Evolutionary conservation across 1,140 invertebrate species (phyloP).

Genomic region (Harlomillsia oculata): DNA sequence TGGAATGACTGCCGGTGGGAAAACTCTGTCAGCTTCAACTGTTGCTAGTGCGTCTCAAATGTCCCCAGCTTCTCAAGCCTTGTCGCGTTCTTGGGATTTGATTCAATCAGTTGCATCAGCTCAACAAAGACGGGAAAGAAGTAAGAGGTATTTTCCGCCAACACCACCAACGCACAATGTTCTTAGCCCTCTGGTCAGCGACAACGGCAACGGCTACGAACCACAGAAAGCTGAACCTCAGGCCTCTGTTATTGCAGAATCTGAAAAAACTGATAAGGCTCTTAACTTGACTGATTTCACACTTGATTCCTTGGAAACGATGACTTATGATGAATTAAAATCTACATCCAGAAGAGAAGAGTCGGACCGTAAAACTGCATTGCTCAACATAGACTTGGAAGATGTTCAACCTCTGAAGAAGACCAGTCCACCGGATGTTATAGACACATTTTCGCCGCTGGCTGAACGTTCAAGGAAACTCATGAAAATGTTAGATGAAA

Average conservation of each 20-base stretch:
- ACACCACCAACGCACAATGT: constrained; percentile 12
- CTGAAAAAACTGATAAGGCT: too few relatives aligned
- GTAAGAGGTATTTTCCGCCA: constrained; percentile 13
- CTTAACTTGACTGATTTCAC: too few relatives aligned
- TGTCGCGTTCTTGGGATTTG: constrained; percentile 29
- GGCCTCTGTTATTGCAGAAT: neutral
- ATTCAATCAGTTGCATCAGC: constrained; percentile 22
- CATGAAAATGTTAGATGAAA: constrained; percentile 23
- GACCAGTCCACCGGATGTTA: constrained; percentile 12
- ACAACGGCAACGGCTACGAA: neutral
- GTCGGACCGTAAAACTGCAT: too few relatives aligned
- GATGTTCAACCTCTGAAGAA: too few relatives aligned
- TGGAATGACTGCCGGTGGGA: neutral
- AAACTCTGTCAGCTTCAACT: neutral
- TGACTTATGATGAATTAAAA: too few relatives aligned
- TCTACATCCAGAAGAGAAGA: too few relatives aligned
- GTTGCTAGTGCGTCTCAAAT: neutral
- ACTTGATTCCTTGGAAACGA: neutral
- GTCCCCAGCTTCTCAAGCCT: constrained; percentile 14
- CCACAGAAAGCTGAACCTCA: neutral
- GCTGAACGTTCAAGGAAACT: constrained; percentile 13
- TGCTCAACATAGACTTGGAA: too few relatives aligned
- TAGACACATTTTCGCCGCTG: neutral
- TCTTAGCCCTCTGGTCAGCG: neutral
- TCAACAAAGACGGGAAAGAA: constrained; percentile 2